Evolutionary conservation across 2,888 invertebrate genomes (phyloP).

Genomic region (Koerneria pararmatus): DNA sequence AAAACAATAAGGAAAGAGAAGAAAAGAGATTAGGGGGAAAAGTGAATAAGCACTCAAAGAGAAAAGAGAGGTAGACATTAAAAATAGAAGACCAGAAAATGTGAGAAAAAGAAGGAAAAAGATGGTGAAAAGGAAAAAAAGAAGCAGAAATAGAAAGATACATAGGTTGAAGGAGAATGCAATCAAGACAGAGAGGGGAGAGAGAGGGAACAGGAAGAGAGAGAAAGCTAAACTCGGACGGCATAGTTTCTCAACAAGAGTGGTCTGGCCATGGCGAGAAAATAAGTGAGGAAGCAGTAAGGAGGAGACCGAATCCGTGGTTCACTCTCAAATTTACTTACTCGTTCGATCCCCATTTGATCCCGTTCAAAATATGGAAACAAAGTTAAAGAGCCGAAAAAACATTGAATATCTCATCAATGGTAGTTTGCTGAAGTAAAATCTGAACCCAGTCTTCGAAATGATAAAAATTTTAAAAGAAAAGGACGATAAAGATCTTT

Average conservation of each 20-base stretch:
- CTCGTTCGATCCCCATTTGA: too few species aligned
- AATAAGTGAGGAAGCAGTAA: conserved; percentile 14
- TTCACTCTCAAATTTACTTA: too few species aligned
- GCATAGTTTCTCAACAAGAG: conserved; percentile 2
- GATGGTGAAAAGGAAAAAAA: neutral
- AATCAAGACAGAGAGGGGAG: neutral
- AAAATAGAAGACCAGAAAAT: neutral
- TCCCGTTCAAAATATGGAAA: too few species aligned
- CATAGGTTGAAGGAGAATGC: neutral
- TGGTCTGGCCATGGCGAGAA: too few species aligned
- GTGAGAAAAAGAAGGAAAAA: neutral
- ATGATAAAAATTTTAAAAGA: too few species aligned
- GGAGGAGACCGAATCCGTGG: neutral
- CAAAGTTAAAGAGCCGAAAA: too few species aligned
- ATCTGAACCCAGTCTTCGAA: too few species aligned
- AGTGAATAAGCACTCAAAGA: conserved; percentile 4
- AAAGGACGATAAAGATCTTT: too few species aligned
- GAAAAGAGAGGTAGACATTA: conserved; percentile 2
- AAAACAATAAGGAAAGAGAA: conserved; percentile 13
- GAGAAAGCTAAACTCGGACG: conserved; percentile 6
- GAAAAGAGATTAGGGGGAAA: neutral
- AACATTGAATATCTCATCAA: too few species aligned
- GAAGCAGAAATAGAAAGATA: neutral
- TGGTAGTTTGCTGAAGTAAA: too few species aligned
- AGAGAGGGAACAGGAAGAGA: conserved; percentile 1